Evolutionary conservation across 1,140 invertebrate genomes (phyloP).

Genomic region (Dendroctonus valens): DNA sequence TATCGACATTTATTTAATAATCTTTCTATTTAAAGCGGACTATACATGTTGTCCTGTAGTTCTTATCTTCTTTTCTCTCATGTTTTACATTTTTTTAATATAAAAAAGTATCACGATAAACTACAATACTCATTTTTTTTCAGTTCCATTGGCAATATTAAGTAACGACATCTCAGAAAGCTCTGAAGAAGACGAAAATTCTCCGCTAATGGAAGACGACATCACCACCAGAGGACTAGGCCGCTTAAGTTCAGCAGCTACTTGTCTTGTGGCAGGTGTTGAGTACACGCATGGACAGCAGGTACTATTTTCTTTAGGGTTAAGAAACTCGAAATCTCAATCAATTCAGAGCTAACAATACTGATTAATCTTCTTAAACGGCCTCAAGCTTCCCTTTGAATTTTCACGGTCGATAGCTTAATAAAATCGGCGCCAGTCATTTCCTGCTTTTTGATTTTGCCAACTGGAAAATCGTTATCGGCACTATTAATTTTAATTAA

Average conservation of each 20-base stretch:
- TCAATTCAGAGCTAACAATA: not conserved
- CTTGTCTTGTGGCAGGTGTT: constrained; percentile 48
- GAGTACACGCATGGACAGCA: constrained; percentile 51
- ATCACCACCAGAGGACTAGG: constrained; percentile 47
- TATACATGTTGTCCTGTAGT: too few relatives aligned
- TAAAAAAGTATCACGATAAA: too few relatives aligned
- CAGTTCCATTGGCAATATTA: constrained; percentile 36
- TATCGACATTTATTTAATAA: too few relatives aligned
- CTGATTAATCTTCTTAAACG: not conserved
- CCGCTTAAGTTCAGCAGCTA: constrained; percentile 48
- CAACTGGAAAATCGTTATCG: constrained; percentile 15
- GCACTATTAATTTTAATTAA: constrained; percentile 11
- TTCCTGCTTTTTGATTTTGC: constrained; percentile 21
- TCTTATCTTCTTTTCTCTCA: too few relatives aligned
- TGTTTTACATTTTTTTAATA: too few relatives aligned
- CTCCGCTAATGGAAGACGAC: constrained; percentile 39
- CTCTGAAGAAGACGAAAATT: constrained; percentile 37
- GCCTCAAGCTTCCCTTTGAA: constrained; percentile 7
- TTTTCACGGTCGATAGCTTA: constrained; percentile 9
- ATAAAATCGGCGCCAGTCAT: constrained; percentile 14
- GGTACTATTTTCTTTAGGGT: constrained; percentile 33
- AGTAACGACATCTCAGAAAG: constrained; percentile 37
- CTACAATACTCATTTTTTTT: constrained; percentile 9
- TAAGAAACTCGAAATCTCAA: not conserved
- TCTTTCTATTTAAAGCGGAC: too few relatives aligned